These are phyloP conservation scores for Choloepus didactylus DNA, from an alignment of 2,797 vertebrate species.

Conservation along the genomic window DNA sequence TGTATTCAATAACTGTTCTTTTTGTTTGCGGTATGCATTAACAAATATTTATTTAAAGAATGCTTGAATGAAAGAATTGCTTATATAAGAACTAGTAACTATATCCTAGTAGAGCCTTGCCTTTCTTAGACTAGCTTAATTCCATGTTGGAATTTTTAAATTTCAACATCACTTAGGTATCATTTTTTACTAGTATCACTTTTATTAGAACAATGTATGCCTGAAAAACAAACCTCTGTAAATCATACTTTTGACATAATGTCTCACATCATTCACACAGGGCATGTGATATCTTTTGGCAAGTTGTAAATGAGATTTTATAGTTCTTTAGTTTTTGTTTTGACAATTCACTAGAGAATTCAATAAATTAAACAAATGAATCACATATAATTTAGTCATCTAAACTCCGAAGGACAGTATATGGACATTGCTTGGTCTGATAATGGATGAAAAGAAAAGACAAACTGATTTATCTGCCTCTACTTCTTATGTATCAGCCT, in stretches of 20 bases:
- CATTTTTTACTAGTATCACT: neutral
- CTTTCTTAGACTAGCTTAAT: slow-evolving; percentile 17
- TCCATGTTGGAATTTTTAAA: neutral
- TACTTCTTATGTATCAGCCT: neutral
- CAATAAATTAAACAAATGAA: neutral
- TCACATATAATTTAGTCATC: neutral
- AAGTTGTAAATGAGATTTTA: slow-evolving; percentile 50
- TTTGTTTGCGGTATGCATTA: neutral
- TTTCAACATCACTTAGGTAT: neutral
- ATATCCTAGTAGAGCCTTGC: neutral
- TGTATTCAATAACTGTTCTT: neutral
- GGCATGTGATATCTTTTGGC: slow-evolving; percentile 12
- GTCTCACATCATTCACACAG: neutral
- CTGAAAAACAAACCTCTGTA: neutral
- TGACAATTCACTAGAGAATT: slow-evolving; percentile 18
- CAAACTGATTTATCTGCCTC: slow-evolving; percentile 24
- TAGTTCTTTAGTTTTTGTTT: slow-evolving; percentile 52
- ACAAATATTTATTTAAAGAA: slow-evolving; percentile 12
- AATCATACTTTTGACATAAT: slow-evolving; percentile 6
- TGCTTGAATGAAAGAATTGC: slow-evolving; percentile 32
- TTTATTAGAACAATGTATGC: slow-evolving; percentile 5
- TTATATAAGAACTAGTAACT: neutral
- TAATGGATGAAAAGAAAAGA: slow-evolving; percentile 30
- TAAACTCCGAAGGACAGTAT: neutral
- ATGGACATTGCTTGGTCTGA: neutral